phyloP scores from a whole-genome alignment of 35 echinoderm and acorn worm genomes.

The Ptychodera flava region DNA sequence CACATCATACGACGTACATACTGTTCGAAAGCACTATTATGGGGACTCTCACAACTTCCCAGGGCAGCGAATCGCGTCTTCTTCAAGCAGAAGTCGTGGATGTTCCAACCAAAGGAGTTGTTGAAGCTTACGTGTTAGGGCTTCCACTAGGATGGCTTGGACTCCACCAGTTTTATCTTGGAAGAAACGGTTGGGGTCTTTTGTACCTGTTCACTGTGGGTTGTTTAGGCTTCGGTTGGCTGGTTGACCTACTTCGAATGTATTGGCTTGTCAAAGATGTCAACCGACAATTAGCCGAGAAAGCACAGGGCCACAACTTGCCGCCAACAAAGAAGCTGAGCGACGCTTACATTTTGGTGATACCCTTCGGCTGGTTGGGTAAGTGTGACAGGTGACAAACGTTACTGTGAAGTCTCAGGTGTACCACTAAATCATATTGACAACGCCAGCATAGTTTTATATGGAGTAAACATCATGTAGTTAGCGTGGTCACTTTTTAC shows the following conservation, averaged over 20 bases:
- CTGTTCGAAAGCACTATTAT: no score
- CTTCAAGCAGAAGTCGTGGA: no score
- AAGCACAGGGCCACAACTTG: no score
- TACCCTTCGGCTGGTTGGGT: constrained; percentile 23
- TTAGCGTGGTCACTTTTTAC: no score
- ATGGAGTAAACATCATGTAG: no score
- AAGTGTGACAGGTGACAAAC: no score
- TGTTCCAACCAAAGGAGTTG: constrained; percentile 28
- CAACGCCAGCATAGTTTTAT: no score
- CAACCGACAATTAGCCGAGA: constrained; percentile 21
- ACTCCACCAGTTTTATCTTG: constrained; percentile 59
- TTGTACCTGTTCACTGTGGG: constrained; percentile 45
- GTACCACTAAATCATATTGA: no score
- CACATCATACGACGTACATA: no score
- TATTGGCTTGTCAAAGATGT: constrained; percentile 23
- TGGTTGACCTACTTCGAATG: constrained; percentile 35
- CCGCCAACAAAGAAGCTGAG: constrained; percentile 25
- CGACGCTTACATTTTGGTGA: constrained; percentile 25
- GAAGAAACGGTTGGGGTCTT: constrained; percentile 36
- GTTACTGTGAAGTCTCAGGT: no score
- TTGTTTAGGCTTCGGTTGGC: constrained; percentile 31
- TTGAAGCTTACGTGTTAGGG: constrained; percentile 26
- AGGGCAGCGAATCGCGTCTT: no score
- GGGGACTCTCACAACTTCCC: no score
- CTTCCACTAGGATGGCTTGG: constrained; percentile 34